These are phyloP conservation scores for Serinus canaria DNA, from an alignment of 2,113 vertebrate genomes.

Conservation along the genomic window DNA sequence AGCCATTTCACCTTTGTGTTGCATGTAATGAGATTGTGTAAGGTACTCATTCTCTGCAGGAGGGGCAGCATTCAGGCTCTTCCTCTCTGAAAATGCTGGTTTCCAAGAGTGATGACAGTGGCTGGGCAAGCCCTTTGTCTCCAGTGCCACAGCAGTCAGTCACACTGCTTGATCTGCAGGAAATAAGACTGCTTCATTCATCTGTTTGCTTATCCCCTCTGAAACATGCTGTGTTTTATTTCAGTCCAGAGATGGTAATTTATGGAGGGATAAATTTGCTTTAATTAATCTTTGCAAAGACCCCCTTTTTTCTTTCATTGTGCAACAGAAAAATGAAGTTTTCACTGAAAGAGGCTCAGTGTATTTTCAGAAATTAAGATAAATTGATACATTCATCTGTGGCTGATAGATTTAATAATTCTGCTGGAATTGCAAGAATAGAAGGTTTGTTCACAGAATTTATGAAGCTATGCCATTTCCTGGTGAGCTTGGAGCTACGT, in stretches of 20 bases:
- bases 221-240: slow-evolving; percentile 25
- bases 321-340: slow-evolving; percentile 57
- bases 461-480: slow-evolving; percentile 43
- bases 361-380: slow-evolving; percentile 75
- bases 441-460: slow-evolving; percentile 54
- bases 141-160: background rate
- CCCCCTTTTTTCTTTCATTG: slow-evolving; percentile 36
- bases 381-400: slow-evolving; percentile 63
- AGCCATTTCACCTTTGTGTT: slow-evolving; percentile 21
- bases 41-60: background rate
- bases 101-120: slow-evolving; percentile 34
- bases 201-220: slow-evolving; percentile 18
- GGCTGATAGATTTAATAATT: slow-evolving; percentile 68
- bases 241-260: slow-evolving; percentile 41
- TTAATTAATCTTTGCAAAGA: slow-evolving; percentile 62
- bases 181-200: slow-evolving; percentile 33
- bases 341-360: slow-evolving; percentile 48
- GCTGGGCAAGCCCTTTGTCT: slow-evolving; percentile 17
- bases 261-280: slow-evolving; percentile 46
- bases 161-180: slow-evolving; percentile 12
- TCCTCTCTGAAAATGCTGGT: background rate
- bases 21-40: background rate
- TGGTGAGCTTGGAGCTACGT: background rate
- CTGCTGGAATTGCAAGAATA: slow-evolving; percentile 58
- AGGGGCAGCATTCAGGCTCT: background rate